These are phyloP conservation scores for Bradypus variegatus DNA, from an alignment of 2,797 vertebrate genomes.

Conservation along the genomic window DNA sequence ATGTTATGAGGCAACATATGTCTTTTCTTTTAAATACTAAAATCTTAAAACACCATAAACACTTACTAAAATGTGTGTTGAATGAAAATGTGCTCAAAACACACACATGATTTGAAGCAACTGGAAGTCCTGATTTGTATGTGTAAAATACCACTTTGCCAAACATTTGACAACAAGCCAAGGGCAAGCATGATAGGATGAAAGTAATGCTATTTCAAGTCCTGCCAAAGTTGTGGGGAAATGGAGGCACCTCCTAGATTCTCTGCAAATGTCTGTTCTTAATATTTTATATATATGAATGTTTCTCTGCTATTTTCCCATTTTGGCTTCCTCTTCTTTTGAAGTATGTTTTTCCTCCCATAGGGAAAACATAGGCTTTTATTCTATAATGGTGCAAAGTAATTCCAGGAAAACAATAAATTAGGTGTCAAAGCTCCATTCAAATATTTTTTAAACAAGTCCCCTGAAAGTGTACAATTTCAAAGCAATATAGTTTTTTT, in stretches of 20 bases:
- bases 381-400: neutral
- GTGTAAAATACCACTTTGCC: neutral
- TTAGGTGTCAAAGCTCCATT: constrained; percentile 36
- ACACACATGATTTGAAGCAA: neutral
- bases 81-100: constrained; percentile 19
- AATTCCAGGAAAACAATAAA: constrained; percentile 45
- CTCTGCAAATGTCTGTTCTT: neutral
- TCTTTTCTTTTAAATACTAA: neutral
- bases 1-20: neutral
- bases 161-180: neutral
- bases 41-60: constrained; percentile 19
- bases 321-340: constrained; percentile 32
- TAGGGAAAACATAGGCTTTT: constrained; percentile 19
- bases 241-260: neutral
- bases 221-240: neutral
- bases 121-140: neutral
- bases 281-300: constrained; percentile 28
- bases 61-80: neutral
- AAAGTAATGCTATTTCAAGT: neutral
- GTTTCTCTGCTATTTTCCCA: constrained; percentile 12
- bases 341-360: neutral
- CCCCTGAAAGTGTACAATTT: neutral
- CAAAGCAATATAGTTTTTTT: constrained; percentile 15
- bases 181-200: neutral
- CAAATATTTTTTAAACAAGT: constrained; percentile 24